Conservation (phyloP, 2,797 vertebrate species). For the Amblyopsis hoosieri region DNA sequence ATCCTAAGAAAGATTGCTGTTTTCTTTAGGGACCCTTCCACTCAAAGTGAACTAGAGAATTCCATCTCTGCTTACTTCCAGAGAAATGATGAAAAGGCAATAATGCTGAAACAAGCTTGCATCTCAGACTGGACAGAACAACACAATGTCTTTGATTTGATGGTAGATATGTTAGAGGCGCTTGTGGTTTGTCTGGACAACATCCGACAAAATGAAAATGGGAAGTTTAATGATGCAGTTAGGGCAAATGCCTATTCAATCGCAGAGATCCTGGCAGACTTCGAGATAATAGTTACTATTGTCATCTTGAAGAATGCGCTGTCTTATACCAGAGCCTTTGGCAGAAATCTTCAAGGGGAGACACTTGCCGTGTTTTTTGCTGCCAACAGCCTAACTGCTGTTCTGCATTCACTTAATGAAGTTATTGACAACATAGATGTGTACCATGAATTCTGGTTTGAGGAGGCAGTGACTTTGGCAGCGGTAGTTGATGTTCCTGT, state of each 20-base stretch:
- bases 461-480: conserved; percentile 89
- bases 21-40: conserved; percentile 80
- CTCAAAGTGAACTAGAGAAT: conserved; percentile 82
- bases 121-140: conserved; percentile 84
- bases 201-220: conserved; percentile 77
- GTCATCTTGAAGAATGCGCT: conserved; percentile 91
- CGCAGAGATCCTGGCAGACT: conserved; percentile 86
- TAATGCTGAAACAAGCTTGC: conserved; percentile 78
- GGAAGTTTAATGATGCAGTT: conserved; percentile 64
- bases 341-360: conserved; percentile 92
- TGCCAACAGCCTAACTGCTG: conserved; percentile 90
- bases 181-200: conserved; percentile 88
- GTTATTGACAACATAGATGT: conserved; percentile 96
- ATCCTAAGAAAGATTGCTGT: conserved; percentile 82
- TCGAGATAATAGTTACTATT: conserved; percentile 89
- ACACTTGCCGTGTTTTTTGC: conserved; percentile 91
- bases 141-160: conserved; percentile 89
- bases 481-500: conserved; percentile 81
- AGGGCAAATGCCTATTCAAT: conserved; percentile 80
- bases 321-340: conserved; percentile 93
- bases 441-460: conserved; percentile 98
- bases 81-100: conserved; percentile 81
- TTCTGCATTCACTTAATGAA: conserved; percentile 92
- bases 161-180: conserved; percentile 85
- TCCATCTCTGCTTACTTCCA: conserved; percentile 81